Conservation (phyloP, 1,140 invertebrate species). For the Megalonaias nervosa region DNA sequence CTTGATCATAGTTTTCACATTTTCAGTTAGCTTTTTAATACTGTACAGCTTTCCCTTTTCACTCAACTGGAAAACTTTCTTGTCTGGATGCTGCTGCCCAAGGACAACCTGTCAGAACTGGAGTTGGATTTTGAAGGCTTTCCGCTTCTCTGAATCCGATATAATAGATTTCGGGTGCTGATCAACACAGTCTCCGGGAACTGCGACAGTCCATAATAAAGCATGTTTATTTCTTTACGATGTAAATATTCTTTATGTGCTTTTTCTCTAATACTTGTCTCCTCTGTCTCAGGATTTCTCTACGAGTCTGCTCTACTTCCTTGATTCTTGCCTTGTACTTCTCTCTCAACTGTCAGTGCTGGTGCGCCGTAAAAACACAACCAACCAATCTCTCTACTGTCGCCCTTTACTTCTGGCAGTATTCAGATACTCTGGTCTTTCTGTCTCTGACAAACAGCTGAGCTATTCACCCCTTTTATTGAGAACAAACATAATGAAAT, state of each 20-base stretch:
- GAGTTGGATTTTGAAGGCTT: constrained; percentile 19
- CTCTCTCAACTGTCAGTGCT: no score
- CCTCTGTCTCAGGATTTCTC: constrained; percentile 10
- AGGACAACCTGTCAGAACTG: no score
- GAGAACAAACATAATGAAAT: constrained; percentile 26
- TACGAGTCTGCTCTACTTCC: not conserved
- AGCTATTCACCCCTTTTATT: constrained; percentile 29
- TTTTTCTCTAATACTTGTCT: constrained; percentile 15
- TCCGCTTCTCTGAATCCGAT: constrained; percentile 6
- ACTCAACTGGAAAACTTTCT: no score
- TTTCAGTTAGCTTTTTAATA: constrained; percentile 9
- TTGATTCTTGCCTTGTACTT: constrained; percentile 10
- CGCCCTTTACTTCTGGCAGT: not conserved
- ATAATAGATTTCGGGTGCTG: not conserved
- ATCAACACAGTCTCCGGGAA: constrained; percentile 10
- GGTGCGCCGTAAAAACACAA: no score
- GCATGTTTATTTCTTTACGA: constrained; percentile 10
- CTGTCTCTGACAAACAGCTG: not conserved
- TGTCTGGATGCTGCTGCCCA: no score
- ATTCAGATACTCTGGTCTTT: constrained; percentile 8
- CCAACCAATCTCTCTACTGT: constrained; percentile 1
- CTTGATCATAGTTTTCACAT: constrained; percentile 17
- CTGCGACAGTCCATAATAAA: constrained; percentile 36
- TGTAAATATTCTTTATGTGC: constrained; percentile 7
- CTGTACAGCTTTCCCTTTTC: no score